phyloP scores from a whole-genome alignment of 2,113 vertebrate species.

The Cyrtonyx montezumae region DNA sequence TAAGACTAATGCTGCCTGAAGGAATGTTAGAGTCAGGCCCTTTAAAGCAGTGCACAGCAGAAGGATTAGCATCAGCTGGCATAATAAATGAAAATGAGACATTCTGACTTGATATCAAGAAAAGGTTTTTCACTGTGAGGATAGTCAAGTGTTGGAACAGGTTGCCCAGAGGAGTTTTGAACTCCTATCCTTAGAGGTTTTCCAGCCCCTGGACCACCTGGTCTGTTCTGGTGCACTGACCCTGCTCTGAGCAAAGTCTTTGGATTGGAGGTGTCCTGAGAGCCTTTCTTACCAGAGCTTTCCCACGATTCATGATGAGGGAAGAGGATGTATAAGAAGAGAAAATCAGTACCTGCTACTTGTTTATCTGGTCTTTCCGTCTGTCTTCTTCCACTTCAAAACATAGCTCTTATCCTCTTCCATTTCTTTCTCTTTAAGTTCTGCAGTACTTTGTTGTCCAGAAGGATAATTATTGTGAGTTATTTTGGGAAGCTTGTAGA shows the following conservation, averaged over 20 bases:
- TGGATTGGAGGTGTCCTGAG: not conserved
- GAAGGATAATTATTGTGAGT: not conserved
- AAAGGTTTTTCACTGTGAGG: not conserved
- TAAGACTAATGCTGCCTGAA: not conserved
- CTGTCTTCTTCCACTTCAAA: not conserved
- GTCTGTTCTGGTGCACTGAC: not conserved
- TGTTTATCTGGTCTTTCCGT: not conserved
- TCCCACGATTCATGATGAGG: accelerated
- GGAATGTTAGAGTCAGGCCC: not conserved
- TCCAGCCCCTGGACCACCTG: not conserved
- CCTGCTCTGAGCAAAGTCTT: not conserved
- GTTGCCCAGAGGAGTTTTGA: not conserved
- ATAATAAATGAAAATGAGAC: not conserved
- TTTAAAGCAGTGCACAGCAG: not conserved
- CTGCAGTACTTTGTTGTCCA: not conserved
- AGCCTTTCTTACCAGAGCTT: not conserved
- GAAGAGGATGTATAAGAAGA: not conserved
- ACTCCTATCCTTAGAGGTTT: not conserved
- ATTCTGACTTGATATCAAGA: not conserved
- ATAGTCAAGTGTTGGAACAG: not conserved
- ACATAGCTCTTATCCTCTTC: not conserved
- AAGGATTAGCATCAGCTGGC: not conserved
- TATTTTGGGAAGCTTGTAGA: not conserved
- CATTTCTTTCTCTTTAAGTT: not conserved
- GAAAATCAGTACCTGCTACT: not conserved